phyloP scores from a whole-genome alignment of 2,888 invertebrate genomes.

The Meganola albula region DNA sequence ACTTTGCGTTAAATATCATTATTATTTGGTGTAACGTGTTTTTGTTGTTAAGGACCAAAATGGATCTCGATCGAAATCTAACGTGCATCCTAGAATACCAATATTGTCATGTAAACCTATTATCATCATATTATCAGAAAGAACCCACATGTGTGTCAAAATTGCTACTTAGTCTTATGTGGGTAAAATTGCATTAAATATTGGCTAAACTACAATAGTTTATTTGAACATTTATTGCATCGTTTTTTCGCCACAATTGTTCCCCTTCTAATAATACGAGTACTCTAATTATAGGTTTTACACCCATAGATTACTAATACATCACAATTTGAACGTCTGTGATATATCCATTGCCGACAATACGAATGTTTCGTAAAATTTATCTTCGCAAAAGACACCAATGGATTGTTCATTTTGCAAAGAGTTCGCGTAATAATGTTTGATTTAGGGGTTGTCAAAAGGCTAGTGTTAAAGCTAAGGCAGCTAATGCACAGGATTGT shows the following conservation, averaged over 20 bases:
- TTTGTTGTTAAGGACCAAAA: too few species aligned
- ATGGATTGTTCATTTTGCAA: constrained; percentile 25
- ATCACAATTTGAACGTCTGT: background rate
- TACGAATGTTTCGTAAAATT: background rate
- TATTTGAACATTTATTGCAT: constrained; percentile 36
- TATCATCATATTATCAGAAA: background rate
- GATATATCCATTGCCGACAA: constrained; percentile 31
- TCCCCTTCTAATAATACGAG: constrained; percentile 62
- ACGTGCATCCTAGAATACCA: too few species aligned
- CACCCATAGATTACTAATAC: constrained; percentile 40
- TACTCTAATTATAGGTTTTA: constrained; percentile 72
- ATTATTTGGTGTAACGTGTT: too few species aligned
- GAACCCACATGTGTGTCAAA: background rate
- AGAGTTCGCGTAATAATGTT: constrained; percentile 9
- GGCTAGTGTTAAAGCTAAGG: constrained; percentile 46
- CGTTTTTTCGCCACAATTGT: constrained; percentile 59
- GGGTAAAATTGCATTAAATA: constrained; percentile 20
- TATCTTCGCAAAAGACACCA: constrained; percentile 14
- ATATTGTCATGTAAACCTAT: background rate
- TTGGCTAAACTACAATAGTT: constrained; percentile 34
- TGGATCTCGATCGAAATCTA: too few species aligned
- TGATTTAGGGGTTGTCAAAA: constrained; percentile 35
- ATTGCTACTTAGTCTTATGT: constrained; percentile 8
- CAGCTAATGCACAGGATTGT: constrained; percentile 61
- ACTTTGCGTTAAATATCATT: too few species aligned